These are phyloP conservation scores for Diglossa brunneiventris DNA, from an alignment of 2,113 vertebrate species.

Conservation along the genomic window DNA sequence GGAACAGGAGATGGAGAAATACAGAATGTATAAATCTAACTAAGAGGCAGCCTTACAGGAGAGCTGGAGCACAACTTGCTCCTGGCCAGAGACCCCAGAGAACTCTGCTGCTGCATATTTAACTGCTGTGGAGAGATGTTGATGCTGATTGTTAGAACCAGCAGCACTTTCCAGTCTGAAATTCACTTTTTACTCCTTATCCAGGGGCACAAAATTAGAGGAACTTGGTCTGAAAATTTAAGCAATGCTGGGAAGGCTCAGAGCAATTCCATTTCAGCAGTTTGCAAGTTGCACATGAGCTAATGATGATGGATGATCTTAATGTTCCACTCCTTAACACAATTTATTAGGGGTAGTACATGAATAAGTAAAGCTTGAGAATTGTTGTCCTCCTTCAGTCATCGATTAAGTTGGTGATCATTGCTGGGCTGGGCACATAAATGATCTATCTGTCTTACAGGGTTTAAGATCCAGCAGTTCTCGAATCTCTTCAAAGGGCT, in stretches of 20 bases:
- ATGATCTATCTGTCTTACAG: background rate
- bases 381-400: background rate
- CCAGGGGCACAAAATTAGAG: background rate
- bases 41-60: background rate
- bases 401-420: background rate
- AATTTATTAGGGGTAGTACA: background rate
- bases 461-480: background rate
- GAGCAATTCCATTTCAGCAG: background rate
- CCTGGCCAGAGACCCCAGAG: background rate
- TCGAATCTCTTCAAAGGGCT: background rate
- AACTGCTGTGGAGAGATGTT: background rate
- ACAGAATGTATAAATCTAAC: background rate
- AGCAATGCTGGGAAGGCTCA: background rate
- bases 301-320: conserved; percentile 17
- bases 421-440: background rate
- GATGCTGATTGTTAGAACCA: background rate
- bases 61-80: background rate
- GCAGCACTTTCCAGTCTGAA: background rate
- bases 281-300: background rate
- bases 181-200: background rate
- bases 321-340: background rate
- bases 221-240: background rate
- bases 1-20: background rate
- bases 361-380: background rate
- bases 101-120: background rate